A percentile compares a stretch with the other conserved stretches of the same genome.
phyloP scores from a whole-genome alignment of 2,888 invertebrate species.

The Mechanitis mazaeus region DNA sequence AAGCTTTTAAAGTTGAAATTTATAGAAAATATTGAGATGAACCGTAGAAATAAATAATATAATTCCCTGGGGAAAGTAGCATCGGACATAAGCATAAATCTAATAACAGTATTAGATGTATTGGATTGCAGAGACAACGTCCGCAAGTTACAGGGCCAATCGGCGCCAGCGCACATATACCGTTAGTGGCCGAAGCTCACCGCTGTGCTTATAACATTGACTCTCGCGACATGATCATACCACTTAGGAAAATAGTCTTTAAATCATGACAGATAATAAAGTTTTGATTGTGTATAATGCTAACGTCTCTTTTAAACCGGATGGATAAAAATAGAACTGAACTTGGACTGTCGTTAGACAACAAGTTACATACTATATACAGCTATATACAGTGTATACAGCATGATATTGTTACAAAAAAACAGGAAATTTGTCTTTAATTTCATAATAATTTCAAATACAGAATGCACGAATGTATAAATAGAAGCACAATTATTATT shows the following conservation, averaged over 20 bases:
- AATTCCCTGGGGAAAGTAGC: constrained; percentile 65
- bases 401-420: too few relatives aligned
- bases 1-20: not conserved
- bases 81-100: constrained; percentile 57
- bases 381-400: too few relatives aligned
- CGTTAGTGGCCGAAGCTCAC: constrained; percentile 51
- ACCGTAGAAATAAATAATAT: constrained; percentile 51
- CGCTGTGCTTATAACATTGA: constrained; percentile 33
- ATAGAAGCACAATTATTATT: too few relatives aligned
- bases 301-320: constrained; percentile 8
- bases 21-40: constrained; percentile 44
- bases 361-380: too few relatives aligned
- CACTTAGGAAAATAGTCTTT: constrained; percentile 57
- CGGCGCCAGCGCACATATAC: constrained; percentile 47
- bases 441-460: too few relatives aligned
- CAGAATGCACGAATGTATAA: too few relatives aligned
- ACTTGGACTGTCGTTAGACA: too few relatives aligned
- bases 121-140: constrained; percentile 64
- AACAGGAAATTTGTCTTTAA: too few relatives aligned
- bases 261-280: constrained; percentile 42
- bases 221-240: constrained; percentile 47
- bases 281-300: constrained; percentile 15
- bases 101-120: constrained; percentile 73
- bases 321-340: not conserved
- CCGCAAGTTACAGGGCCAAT: constrained; percentile 62